Evolutionary conservation across 2,797 vertebrate species (phyloP).

Genomic region (Rhinella marina): DNA sequence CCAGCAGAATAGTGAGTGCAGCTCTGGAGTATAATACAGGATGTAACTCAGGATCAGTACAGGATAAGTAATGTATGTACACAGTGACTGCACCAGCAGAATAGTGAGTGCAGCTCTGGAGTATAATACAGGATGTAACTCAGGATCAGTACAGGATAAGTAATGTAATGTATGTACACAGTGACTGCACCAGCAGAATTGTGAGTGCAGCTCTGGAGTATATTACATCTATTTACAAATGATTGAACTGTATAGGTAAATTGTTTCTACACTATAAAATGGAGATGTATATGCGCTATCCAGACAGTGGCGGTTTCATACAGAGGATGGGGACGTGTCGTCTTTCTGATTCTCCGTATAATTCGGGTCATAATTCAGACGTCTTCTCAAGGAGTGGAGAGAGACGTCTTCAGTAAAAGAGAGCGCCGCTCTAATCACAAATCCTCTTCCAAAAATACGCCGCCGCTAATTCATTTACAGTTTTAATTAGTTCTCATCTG

Average conservation of each 20-base stretch:
- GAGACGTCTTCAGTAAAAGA: slow-evolving; percentile 7
- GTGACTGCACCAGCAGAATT: background rate
- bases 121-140: background rate
- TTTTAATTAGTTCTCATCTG: slow-evolving; percentile 81
- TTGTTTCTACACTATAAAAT: background rate
- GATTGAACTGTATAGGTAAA: background rate
- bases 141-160: no score
- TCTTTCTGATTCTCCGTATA: background rate
- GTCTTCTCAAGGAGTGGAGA: background rate
- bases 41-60: no score
- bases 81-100: no score
- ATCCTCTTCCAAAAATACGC: slow-evolving; percentile 79
- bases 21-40: no score
- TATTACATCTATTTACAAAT: background rate
- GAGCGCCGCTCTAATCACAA: slow-evolving; percentile 68
- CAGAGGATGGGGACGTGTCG: background rate
- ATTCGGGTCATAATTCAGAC: background rate
- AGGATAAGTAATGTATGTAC: no score
- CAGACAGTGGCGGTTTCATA: background rate
- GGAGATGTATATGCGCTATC: background rate
- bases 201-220: background rate
- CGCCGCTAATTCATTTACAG: slow-evolving; percentile 88
- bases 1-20: no score
- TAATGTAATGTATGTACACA: no score
- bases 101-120: slow-evolving; percentile 1